phyloP scores from a whole-genome alignment of 2,113 vertebrate species.

The Pseudois nayaur region DNA sequence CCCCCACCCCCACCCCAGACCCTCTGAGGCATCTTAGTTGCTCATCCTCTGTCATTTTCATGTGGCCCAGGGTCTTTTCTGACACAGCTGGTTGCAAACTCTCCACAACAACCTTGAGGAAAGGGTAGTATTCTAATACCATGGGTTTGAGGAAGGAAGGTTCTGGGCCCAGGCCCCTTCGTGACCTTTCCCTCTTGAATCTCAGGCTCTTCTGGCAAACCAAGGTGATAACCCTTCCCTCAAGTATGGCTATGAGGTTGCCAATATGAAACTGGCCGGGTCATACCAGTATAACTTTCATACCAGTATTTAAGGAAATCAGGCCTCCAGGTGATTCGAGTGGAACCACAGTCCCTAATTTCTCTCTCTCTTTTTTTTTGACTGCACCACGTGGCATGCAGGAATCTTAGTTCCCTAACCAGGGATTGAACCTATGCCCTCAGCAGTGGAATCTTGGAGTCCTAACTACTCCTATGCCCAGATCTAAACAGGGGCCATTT shows the following conservation, averaged over 20 bases:
- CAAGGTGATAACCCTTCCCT: not conserved
- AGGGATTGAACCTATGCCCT: not conserved
- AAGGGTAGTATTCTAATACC: not conserved
- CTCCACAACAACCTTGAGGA: not conserved
- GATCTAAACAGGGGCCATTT: not conserved
- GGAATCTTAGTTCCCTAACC: not conserved
- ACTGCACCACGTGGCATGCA: not conserved
- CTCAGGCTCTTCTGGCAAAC: not conserved
- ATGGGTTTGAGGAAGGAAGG: not conserved
- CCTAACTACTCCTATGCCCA: not conserved
- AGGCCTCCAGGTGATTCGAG: not conserved
- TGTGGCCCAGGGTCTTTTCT: not conserved
- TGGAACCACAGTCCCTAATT: not conserved
- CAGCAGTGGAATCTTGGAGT: not conserved
- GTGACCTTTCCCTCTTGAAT: not conserved
- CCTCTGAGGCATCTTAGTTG: not conserved
- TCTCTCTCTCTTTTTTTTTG: not conserved
- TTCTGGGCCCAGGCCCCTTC: not conserved
- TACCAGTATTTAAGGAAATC: not conserved
- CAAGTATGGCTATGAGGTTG: not conserved
- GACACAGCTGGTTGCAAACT: not conserved
- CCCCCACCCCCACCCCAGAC: not conserved
- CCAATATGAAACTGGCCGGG: not conserved
- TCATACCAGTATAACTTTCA: not conserved
- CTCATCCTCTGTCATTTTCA: not conserved